Evolutionary conservation across 2,888 invertebrate species (phyloP).

Genomic region (Autographa pulchrina): DNA sequence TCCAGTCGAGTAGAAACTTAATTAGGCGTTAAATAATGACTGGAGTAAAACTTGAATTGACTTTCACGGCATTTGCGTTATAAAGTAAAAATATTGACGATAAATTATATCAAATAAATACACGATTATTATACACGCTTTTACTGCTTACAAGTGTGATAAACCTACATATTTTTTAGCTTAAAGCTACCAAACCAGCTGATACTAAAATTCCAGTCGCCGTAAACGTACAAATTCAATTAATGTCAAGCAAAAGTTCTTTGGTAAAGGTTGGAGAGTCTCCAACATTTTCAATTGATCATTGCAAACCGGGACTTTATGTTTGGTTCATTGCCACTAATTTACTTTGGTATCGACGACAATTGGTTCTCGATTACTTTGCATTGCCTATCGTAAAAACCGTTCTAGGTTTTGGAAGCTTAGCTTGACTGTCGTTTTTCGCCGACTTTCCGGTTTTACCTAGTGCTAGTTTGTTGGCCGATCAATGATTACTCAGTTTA

Average conservation of each 20-base stretch:
- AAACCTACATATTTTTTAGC: neutral
- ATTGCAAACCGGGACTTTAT: conserved; percentile 72
- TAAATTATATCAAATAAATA: too few relatives aligned
- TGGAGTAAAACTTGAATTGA: neutral
- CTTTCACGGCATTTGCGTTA: neutral
- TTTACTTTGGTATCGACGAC: conserved; percentile 71
- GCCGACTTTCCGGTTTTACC: conserved; percentile 5
- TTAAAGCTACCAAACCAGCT: neutral
- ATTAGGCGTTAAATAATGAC: neutral
- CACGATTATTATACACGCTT: too few relatives aligned
- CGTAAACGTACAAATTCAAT: conserved; percentile 80
- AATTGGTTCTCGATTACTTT: conserved; percentile 70
- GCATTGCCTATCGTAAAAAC: conserved; percentile 43
- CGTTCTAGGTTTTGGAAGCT: conserved; percentile 37
- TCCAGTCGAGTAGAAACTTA: neutral
- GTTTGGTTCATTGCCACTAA: conserved; percentile 73
- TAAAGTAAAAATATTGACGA: neutral
- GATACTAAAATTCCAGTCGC: conserved; percentile 62
- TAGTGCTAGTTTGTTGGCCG: neutral
- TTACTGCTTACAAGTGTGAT: too few relatives aligned
- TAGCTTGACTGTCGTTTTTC: conserved; percentile 19
- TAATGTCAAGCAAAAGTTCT: conserved; percentile 80
- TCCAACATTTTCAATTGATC: conserved; percentile 81
- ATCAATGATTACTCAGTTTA: neutral
- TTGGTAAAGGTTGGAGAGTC: conserved; percentile 77